Percentiles rank a stretch among this genome's conserved stretches.
These are phyloP conservation scores for Alviniconcha strummeri DNA, from an alignment of 2,888 invertebrate genomes.

Conservation along the genomic window DNA sequence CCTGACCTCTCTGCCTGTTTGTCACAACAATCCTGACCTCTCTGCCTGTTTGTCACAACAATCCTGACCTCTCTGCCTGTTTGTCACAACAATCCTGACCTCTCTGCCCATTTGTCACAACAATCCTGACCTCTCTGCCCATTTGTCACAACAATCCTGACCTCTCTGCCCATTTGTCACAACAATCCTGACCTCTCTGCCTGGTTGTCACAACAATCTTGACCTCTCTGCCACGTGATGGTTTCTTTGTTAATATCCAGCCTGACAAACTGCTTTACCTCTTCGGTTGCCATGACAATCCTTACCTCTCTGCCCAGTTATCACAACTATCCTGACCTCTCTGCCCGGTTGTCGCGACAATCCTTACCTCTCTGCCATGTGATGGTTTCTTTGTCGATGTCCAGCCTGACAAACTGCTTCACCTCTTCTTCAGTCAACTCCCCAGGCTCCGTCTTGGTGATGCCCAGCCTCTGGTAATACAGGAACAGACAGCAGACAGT, in stretches of 20 bases:
- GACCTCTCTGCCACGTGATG: slow-evolving; percentile 95
- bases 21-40: no score
- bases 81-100: no score
- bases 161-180: no score
- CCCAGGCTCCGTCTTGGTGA: slow-evolving; percentile 89
- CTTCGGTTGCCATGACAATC: slow-evolving; percentile 76
- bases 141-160: no score
- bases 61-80: no score
- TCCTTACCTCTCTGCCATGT: slow-evolving; percentile 93
- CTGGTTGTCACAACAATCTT: slow-evolving; percentile 16
- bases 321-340: background rate
- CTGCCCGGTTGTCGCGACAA: background rate
- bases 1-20: no score
- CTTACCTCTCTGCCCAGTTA: background rate
- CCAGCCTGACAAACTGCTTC: slow-evolving; percentile 86
- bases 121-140: no score
- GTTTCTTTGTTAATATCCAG: slow-evolving; percentile 92
- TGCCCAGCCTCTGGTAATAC: slow-evolving; percentile 79
- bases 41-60: no score
- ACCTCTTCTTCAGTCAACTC: slow-evolving; percentile 87
- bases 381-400: slow-evolving; percentile 91
- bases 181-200: background rate
- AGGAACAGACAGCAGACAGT: no score
- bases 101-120: no score
- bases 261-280: slow-evolving; percentile 86